Evolutionary conservation across 1,140 invertebrate genomes (phyloP).

Genomic region (Diabrotica undecimpunctata): DNA sequence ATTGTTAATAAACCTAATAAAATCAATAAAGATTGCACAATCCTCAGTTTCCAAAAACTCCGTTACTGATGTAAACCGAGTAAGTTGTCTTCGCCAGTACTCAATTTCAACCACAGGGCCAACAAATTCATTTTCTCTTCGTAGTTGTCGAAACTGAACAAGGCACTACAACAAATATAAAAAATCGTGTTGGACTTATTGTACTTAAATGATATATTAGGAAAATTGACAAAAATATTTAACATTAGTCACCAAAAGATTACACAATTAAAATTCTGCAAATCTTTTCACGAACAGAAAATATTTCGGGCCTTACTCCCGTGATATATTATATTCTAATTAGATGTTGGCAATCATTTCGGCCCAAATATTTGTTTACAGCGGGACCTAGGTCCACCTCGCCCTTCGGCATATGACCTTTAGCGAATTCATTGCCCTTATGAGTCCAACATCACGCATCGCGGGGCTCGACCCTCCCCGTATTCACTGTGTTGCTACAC

Average conservation of each 20-base stretch:
- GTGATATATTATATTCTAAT: too few relatives aligned
- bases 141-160: conserved; percentile 67
- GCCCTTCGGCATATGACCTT: too few relatives aligned
- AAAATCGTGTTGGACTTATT: background rate
- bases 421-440: too few relatives aligned
- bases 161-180: conserved; percentile 51
- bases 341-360: too few relatives aligned
- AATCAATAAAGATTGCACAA: conserved; percentile 62
- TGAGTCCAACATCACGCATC: too few relatives aligned
- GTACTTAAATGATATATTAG: background rate
- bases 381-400: too few relatives aligned
- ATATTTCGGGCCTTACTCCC: too few relatives aligned
- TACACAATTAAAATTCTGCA: too few relatives aligned
- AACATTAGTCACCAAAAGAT: background rate
- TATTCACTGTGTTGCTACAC: too few relatives aligned
- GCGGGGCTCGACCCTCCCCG: too few relatives aligned
- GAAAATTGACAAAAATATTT: background rate
- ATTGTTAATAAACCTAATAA: conserved; percentile 50
- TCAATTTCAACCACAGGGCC: conserved; percentile 77
- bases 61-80: conserved; percentile 74
- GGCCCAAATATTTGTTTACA: too few relatives aligned
- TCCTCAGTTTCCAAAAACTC: conserved; percentile 69
- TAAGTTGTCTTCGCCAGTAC: conserved; percentile 76
- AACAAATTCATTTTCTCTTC: conserved; percentile 74
- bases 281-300: too few relatives aligned